Percentiles rank a stretch among this genome's conserved stretches.
Conservation (phyloP, 2,888 invertebrate species). For the Oscheius sp. region DNA sequence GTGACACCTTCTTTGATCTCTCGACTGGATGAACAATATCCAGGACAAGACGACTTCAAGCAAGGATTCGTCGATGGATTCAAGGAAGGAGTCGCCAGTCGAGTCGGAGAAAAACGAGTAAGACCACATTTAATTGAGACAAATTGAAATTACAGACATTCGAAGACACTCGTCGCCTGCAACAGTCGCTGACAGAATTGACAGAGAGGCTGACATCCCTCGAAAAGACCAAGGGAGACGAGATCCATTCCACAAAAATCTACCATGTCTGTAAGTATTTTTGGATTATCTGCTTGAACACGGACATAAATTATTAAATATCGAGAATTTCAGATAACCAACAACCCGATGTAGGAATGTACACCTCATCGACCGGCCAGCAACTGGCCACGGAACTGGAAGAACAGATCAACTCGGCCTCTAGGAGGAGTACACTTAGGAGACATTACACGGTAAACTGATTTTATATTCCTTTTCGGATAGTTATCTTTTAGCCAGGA, state of each 20-base stretch:
- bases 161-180: constrained; percentile 69
- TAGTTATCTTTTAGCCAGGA: constrained; percentile 56
- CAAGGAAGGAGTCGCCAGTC: constrained; percentile 69
- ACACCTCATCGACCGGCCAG: constrained; percentile 63
- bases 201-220: constrained; percentile 72
- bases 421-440: constrained; percentile 69
- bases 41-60: constrained; percentile 73
- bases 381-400: constrained; percentile 72
- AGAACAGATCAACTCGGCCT: constrained; percentile 62
- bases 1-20: constrained; percentile 71
- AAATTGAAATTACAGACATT: constrained; percentile 43
- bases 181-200: constrained; percentile 71
- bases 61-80: constrained; percentile 73
- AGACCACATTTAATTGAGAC: neutral
- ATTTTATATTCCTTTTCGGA: neutral
- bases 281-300: neutral
- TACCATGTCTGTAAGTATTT: constrained; percentile 73
- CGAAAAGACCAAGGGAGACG: constrained; percentile 71
- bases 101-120: constrained; percentile 54
- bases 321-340: constrained; percentile 67
- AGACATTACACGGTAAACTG: constrained; percentile 71
- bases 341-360: constrained; percentile 63
- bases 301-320: neutral
- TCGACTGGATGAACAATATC: constrained; percentile 72
- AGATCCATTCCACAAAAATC: constrained; percentile 73